phyloP scores from a whole-genome alignment of 2,113 vertebrate genomes.

The Pluvialis apricaria region DNA sequence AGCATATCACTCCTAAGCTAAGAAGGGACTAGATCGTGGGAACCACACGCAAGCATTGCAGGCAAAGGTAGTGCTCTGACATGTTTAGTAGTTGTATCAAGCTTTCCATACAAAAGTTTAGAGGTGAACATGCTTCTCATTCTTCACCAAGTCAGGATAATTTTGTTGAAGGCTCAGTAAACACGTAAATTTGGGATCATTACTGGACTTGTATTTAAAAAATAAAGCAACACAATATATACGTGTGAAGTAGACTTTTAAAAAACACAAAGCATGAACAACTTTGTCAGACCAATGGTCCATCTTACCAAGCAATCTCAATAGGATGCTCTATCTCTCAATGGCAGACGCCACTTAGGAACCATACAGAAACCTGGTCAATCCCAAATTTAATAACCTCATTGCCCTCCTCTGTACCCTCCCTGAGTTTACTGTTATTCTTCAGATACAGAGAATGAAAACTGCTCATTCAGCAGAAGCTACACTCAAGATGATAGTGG shows the following conservation, averaged over 20 bases:
- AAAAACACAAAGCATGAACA: background rate
- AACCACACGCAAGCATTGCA: accelerated
- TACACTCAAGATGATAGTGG: background rate
- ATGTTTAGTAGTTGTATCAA: accelerated
- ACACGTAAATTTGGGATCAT: background rate
- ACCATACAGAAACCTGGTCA: background rate
- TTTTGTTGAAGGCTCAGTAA: background rate
- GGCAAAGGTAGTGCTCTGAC: background rate
- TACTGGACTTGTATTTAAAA: background rate
- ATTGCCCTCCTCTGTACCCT: background rate
- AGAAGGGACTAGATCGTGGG: background rate
- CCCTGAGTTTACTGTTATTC: background rate
- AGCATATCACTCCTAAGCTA: background rate
- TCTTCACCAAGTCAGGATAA: background rate
- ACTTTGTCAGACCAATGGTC: background rate
- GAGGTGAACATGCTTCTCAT: background rate
- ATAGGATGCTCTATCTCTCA: background rate
- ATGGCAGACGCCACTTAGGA: background rate
- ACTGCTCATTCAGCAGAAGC: background rate
- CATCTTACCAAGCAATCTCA: background rate
- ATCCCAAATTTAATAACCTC: background rate
- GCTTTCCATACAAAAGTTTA: background rate
- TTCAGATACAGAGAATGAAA: background rate
- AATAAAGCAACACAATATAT: background rate
- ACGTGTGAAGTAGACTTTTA: background rate